Base-by-base conservation (phyloP, 2,797 vertebrate genomes). In the Anabas testudineus region DNA sequence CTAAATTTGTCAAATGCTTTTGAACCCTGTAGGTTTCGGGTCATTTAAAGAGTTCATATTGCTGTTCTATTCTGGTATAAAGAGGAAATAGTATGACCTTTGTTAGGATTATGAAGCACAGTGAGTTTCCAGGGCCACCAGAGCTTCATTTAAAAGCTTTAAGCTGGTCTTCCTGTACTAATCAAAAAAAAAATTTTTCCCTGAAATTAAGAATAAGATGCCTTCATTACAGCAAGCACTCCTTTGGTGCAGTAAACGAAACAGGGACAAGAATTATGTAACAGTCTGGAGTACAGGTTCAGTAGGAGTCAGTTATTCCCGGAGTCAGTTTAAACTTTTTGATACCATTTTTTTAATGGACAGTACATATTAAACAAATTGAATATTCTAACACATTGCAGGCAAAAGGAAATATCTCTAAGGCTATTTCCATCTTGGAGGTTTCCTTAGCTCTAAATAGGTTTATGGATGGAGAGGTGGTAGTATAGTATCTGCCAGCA, bases 261-360 rank as follows among this genome's bases (percentile, higher is more conserved):
- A 81, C 55, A 63, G 24, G 65, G 61, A 64, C 65, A 58, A 46
- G 10, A 53, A 48, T 81, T 71, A 77, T 78, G 68, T 71, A 80
- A 85, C 28, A 65, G 62, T 81, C 64, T 77, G 39, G 74, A 69
- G 67, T 67, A 66, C 48, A 79, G 75, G 67, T 83, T 71, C 78
- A 86, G 61, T 73, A 43, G 73, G 76, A 79, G 70, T 77, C 42
- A 32, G 7, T 74, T 72, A 51, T 63, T 48, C 67, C 61, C 45
- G 48, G 56, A 74, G 49, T 66, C 65, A 45, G 30, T 52, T 64
- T 55, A 18, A 36, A 30, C 52, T 39, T 57, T 70, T 59, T 2
- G 32, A 49, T 22, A 60, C 47, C 24, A 18, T 10, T 14, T 48
- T 15, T 60, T 80, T 58, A 45, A 48, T n/a, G 5, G 14, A 21